A percentile compares a stretch with the other conserved stretches of the same genome.
These are phyloP conservation scores for Horisme vitalbata DNA, from an alignment of 2,888 invertebrate species.

Conservation along the genomic window DNA sequence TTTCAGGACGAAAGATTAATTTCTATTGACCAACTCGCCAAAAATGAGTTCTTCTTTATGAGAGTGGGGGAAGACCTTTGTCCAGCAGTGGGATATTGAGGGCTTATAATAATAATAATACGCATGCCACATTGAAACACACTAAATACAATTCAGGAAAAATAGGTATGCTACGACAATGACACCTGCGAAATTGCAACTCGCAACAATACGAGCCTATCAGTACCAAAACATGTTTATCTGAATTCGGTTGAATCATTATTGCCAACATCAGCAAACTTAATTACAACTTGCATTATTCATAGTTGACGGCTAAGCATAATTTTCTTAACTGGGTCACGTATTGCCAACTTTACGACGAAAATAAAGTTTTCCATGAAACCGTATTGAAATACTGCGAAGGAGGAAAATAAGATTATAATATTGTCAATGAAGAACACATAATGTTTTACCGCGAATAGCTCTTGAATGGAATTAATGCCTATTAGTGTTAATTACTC, in stretches of 20 bases:
- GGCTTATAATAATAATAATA: no score
- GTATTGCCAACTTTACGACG: constrained; percentile 30
- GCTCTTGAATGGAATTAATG: constrained; percentile 8
- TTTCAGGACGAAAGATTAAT: no score
- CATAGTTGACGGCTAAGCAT: constrained; percentile 32
- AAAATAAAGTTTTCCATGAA: constrained; percentile 39
- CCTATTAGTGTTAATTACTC: constrained; percentile 2
- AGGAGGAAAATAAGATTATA: constrained; percentile 39
- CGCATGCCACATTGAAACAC: no score
- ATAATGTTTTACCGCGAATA: constrained; percentile 10
- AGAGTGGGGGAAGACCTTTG: no score
- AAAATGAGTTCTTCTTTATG: no score
- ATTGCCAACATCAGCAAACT: constrained; percentile 29
- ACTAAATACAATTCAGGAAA: background rate
- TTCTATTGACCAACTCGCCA: no score
- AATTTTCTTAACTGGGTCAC: constrained; percentile 45
- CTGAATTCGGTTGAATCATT: constrained; percentile 24
- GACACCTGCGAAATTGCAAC: background rate
- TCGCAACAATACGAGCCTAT: background rate
- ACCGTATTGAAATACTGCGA: constrained; percentile 39
- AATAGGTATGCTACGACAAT: background rate
- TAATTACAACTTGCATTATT: constrained; percentile 36
- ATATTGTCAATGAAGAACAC: constrained; percentile 4
- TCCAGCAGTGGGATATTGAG: no score
- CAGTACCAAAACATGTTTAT: constrained; percentile 11